Base-by-base conservation (phyloP, 2,113 vertebrate genomes). In the Tiliqua scincoides region DNA sequence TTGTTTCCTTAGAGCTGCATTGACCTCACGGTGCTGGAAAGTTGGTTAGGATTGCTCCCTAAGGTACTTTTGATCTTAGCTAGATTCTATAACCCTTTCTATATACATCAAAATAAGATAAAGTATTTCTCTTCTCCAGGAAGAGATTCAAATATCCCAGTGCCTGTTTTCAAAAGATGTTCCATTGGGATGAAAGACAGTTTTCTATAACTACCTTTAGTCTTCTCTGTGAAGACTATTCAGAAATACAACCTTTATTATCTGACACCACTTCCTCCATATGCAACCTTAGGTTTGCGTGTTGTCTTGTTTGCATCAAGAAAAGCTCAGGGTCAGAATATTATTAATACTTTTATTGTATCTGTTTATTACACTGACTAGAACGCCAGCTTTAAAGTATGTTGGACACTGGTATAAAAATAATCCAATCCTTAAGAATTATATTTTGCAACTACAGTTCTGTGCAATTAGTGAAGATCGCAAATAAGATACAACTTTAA, bases 361-460 rank as follows among this genome's bases (percentile, higher is more conserved):
- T 96, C 78, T 77, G 95, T 90, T 93, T 89, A 90, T 88, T 87
- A 91, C 88, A 91, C 97, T 97, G 97, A 97, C 97, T 97, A 97
- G 92, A 97, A 97, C 97, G 96, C 95, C 97, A 97, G 97, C 91
- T 90, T 94, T 93, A 91, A 74, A 91, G 89, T 93, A 93, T 61
- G 91, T 93, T 95, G 94, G 92, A 93, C 92, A 94, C 86, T 94
- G 85, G 92, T 97, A 97, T 95, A 97, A 97, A 97, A 97, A 97
- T 96, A 97, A 96, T 95, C 93, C 78, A 94, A 96, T 95, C 94
- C 93, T 97, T 96, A 95, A 94, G 97, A 96, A 97, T 96, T 93
- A 95, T 91, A 94, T 84, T 96, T 96, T 94, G 89, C 93, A 95
- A 91, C 95, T 96, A 96, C 95, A 96, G 95, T 96, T 96, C 94